These are phyloP conservation scores for Apeira syringaria DNA, from an alignment of 2,888 invertebrate genomes.

Conservation along the genomic window DNA sequence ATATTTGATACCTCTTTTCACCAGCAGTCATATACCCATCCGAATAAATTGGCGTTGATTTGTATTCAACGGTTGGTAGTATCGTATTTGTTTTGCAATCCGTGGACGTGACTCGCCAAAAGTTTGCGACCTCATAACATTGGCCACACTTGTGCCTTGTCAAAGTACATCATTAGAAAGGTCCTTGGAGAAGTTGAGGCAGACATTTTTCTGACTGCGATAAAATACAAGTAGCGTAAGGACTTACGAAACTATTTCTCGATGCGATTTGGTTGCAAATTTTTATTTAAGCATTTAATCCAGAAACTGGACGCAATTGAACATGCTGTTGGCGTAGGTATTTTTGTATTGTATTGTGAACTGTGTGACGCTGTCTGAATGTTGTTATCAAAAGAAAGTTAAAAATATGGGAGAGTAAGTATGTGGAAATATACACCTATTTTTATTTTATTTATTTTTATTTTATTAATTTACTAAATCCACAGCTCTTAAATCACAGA, in stretches of 20 bases:
- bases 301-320: conserved; percentile 15
- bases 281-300: conserved; percentile 5
- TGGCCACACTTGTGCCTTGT: conserved; percentile 9
- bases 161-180: neutral
- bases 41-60: conserved; percentile 23
- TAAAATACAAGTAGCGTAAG: neutral
- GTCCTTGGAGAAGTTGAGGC: neutral
- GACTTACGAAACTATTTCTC: neutral
- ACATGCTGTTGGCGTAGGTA: conserved; percentile 4
- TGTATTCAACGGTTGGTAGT: conserved; percentile 25
- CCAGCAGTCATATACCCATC: too few species aligned
- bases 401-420: too few species aligned
- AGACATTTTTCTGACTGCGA: neutral
- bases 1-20: too few species aligned
- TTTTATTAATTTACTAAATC: too few species aligned
- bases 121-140: conserved; percentile 20
- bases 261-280: conserved; percentile 19
- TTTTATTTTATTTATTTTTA: too few species aligned
- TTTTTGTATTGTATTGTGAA: conserved; percentile 14
- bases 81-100: conserved; percentile 37
- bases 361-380: neutral
- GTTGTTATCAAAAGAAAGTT: neutral
- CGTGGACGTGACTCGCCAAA: conserved; percentile 40
- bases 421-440: too few species aligned
- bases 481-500: too few species aligned